Conservation (phyloP, 2,797 vertebrate species). For the Pyrocephalus nanus region DNA sequence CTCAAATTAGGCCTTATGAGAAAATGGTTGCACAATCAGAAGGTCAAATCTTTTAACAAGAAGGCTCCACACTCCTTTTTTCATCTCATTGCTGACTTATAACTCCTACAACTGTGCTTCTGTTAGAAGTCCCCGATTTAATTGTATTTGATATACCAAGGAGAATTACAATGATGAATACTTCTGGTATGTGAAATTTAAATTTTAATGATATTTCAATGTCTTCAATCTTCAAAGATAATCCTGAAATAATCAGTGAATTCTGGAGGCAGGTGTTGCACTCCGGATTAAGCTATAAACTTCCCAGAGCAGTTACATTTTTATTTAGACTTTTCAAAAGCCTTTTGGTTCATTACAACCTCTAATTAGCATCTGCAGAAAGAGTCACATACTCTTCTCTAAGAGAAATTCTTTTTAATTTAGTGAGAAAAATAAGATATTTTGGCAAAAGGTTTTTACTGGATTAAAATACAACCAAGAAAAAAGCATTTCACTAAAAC, state of each 20-base stretch:
- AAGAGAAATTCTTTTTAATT: too few relatives aligned
- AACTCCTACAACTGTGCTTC: neutral
- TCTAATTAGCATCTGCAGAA: too few relatives aligned
- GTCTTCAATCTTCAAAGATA: neutral
- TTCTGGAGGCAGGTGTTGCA: neutral
- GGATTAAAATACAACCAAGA: too few relatives aligned
- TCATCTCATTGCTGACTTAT: neutral
- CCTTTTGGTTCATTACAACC: too few relatives aligned
- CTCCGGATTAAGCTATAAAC: too few relatives aligned
- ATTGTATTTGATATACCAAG: neutral
- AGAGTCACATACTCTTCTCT: too few relatives aligned
- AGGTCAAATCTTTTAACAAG: neutral
- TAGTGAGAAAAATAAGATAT: too few relatives aligned
- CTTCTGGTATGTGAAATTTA: neutral
- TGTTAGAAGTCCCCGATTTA: neutral
- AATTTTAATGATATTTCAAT: neutral
- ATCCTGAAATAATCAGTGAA: neutral
- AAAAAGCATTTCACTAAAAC: too few relatives aligned
- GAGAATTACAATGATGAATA: slow-evolving; percentile 3
- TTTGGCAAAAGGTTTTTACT: too few relatives aligned
- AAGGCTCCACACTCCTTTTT: neutral
- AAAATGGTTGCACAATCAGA: neutral
- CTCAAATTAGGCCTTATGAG: neutral
- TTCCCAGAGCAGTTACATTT: too few relatives aligned
- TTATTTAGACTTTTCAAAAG: too few relatives aligned